These are phyloP conservation scores for Varecia variegata DNA, from an alignment of 2,797 vertebrate genomes.

Conservation along the genomic window DNA sequence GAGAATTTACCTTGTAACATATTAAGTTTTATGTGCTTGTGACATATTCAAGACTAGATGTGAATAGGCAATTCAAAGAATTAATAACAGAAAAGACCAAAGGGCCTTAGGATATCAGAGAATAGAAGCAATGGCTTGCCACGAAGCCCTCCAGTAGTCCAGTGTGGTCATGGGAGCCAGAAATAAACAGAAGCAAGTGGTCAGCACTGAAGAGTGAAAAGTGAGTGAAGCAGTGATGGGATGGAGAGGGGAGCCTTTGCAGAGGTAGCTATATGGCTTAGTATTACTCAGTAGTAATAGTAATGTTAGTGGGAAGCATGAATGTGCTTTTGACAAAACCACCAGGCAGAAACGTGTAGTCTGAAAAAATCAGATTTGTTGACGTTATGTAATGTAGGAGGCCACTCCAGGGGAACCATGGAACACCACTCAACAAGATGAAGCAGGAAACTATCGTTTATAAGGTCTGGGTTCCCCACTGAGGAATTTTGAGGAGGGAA, in stretches of 20 bases:
- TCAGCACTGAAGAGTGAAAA: not conserved
- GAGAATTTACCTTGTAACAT: not conserved
- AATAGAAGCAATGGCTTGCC: not conserved
- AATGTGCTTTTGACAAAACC: not conserved
- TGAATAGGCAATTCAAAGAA: not conserved
- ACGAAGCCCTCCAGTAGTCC: not conserved
- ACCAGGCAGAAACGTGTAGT: not conserved
- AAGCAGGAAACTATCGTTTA: not conserved
- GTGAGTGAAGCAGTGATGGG: too few relatives aligned
- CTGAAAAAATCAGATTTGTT: not conserved
- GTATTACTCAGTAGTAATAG: not conserved
- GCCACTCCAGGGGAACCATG: too few relatives aligned
- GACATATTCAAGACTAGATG: not conserved
- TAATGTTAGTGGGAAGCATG: not conserved
- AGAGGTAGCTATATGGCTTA: not conserved
- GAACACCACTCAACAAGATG: not conserved
- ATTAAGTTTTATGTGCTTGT: not conserved
- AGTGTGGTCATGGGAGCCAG: fast-evolving
- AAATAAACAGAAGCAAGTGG: not conserved
- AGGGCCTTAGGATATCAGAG: not conserved
- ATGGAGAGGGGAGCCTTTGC: not conserved
- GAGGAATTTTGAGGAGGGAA: not conserved
- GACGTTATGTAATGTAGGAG: too few relatives aligned
- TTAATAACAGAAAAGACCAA: not conserved
- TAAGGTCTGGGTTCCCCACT: not conserved